Base-by-base conservation (phyloP, 2,888 invertebrate species). In the Craniophora ligustri region DNA sequence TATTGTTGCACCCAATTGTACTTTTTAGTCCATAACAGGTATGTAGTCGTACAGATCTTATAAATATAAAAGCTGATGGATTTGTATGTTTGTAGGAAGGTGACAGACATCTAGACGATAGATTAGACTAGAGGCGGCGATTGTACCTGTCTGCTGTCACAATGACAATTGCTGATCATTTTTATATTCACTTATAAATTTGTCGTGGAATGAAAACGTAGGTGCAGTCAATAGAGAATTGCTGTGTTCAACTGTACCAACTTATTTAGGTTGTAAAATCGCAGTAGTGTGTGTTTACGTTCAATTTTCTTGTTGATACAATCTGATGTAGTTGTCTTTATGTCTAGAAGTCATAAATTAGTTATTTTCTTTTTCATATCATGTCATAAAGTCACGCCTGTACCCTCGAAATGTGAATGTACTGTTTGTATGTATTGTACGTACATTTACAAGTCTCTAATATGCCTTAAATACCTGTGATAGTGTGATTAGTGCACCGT, bases 101-200 rank as follows among this genome's bases (percentile, higher is more conserved):
- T n/a, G n/a, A n/a, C n/a, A n/a, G n/a, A n/a, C n/a, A 30, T 28
- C 41, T 34, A 46, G 30, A 49, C 45, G 18, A 40, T 19, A 32
- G 50, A 32, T 38, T 34, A 46, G 30, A 49, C 45, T 15, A 40
- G 16, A 32, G 50, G 35, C 32, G 30, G 35, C 34, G 48, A 64
- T 28, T 26, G 39, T 57, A 53, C 42, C 14, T 2, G 8, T 21
- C 26, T 21, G 41, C 21, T 45, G 26, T 32, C 19, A 23, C 31
- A 38, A 44, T 48, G 28, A 55, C 30, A 47, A 19, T 50, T 38
- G n/a, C 31, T 13, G 30, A 54, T 62, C 14, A 68, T 68, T n/a
- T 49, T 49, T 49, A 54, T 49, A 39, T 18, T 26, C 16, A 7
- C 16, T 41, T 59, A 45, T 26, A 50, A 32, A 19, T 16, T 28